Percentiles rank a stretch among this genome's conserved stretches.
These are phyloP conservation scores for Chrysotoxum bicinctum DNA, from an alignment of 2,888 invertebrate genomes.

Conservation along the genomic window DNA sequence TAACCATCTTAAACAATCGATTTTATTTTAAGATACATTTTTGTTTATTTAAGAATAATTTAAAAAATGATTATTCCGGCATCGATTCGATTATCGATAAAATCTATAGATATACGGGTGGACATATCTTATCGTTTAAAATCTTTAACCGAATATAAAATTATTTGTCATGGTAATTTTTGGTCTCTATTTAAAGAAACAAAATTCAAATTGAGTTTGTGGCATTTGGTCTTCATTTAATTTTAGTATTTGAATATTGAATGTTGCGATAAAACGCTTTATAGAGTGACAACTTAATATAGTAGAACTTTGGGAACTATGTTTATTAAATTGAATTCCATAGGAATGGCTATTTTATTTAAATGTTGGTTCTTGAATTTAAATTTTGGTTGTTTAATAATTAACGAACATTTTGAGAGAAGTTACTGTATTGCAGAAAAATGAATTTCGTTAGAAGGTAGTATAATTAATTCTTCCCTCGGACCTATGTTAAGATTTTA, in stretches of 20 bases:
- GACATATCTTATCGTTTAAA: conserved; percentile 16
- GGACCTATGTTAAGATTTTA: too few species aligned
- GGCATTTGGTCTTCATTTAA: not conserved
- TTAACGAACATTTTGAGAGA: not conserved
- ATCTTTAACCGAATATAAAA: conserved; percentile 45
- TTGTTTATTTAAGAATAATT: not conserved
- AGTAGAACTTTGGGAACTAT: conserved; percentile 24
- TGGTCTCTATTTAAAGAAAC: not conserved
- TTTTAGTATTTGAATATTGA: conserved; percentile 12
- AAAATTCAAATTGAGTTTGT: conserved; percentile 4
- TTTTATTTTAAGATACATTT: not conserved
- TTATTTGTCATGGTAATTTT: conserved; percentile 38
- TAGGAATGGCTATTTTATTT: conserved; percentile 16
- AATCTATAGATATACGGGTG: conserved; percentile 18
- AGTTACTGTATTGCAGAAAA: conserved; percentile 14
- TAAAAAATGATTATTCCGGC: not conserved
- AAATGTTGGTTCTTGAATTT: conserved; percentile 2
- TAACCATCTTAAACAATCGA: not conserved
- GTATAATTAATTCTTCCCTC: not conserved
- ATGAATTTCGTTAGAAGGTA: not conserved
- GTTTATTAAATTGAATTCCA: conserved; percentile 25
- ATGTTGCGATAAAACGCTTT: conserved; percentile 24
- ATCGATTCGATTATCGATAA: conserved; percentile 4
- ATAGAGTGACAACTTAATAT: conserved; percentile 63
- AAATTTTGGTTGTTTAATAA: not conserved